Conservation (phyloP, 2,888 invertebrate genomes). For the Melinaea menophilus region DNA sequence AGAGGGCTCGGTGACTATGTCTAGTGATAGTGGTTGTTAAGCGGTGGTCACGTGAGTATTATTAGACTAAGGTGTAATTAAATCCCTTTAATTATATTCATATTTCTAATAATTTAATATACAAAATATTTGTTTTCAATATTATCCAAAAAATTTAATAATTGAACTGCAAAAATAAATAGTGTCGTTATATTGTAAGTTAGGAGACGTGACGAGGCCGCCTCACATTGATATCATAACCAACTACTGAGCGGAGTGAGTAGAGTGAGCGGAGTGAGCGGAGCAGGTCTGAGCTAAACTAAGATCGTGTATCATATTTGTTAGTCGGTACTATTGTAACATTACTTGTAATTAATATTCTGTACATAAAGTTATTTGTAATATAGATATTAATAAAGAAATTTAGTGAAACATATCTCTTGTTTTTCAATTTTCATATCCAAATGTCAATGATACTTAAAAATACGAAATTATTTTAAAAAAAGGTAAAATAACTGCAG, state of each 20-base stretch:
- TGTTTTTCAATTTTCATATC: constrained; percentile 26
- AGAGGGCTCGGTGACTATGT: neutral
- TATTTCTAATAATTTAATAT: constrained; percentile 1
- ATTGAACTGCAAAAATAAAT: neutral
- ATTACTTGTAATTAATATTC: constrained; percentile 53
- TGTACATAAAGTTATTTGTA: constrained; percentile 76
- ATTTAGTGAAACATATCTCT: constrained; percentile 63
- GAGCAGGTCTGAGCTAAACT: constrained; percentile 25
- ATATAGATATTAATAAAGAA: constrained; percentile 71
- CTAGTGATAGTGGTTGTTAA: constrained; percentile 9
- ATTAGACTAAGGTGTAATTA: constrained; percentile 24
- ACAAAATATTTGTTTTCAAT: neutral
- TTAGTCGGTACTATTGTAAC: constrained; percentile 51
- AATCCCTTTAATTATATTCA: constrained; percentile 5
- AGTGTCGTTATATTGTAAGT: neutral
- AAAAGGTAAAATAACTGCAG: neutral
- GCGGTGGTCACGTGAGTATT: constrained; percentile 29
- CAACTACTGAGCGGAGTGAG: neutral
- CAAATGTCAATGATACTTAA: neutral
- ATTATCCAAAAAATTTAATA: neutral
- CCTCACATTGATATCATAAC: constrained; percentile 21
- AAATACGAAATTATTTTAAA: too few species aligned
- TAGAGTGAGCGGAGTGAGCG: constrained; percentile 23
- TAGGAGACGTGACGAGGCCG: constrained; percentile 25
- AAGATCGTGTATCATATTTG: constrained; percentile 33